Conservation (phyloP, 2,113 vertebrate genomes). For the Centropristis striata region DNA sequence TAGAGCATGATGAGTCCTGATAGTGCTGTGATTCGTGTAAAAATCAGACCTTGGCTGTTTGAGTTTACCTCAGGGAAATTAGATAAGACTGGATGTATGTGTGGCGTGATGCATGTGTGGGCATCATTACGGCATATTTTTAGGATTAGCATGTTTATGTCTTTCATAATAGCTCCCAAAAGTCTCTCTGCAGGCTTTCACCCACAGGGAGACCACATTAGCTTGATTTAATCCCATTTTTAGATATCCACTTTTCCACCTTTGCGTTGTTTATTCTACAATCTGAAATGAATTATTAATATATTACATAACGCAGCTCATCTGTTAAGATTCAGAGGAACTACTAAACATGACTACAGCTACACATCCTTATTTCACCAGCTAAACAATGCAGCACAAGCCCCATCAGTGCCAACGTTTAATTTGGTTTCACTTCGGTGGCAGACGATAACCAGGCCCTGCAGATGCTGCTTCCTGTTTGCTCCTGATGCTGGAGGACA, state of each 20-base stretch:
- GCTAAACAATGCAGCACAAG: slow-evolving; percentile 19
- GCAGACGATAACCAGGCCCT: slow-evolving; percentile 33
- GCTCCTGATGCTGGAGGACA: slow-evolving; percentile 55
- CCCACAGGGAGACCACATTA: slow-evolving; percentile 15
- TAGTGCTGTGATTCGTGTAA: slow-evolving; percentile 5
- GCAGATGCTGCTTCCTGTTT: slow-evolving; percentile 54
- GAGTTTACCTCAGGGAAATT: slow-evolving; percentile 42
- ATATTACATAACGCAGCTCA: slow-evolving; percentile 39
- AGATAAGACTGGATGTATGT: slow-evolving; percentile 10
- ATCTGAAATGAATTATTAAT: slow-evolving; percentile 40
- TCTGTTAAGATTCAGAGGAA: neutral
- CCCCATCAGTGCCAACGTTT: neutral
- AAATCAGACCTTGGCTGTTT: slow-evolving; percentile 10
- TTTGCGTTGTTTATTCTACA: neutral
- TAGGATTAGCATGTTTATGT: slow-evolving; percentile 6
- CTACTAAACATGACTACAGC: neutral
- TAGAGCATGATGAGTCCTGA: neutral
- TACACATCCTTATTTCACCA: neutral
- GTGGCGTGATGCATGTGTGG: neutral
- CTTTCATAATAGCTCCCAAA: neutral
- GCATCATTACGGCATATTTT: slow-evolving; percentile 22
- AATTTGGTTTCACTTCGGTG: slow-evolving; percentile 31
- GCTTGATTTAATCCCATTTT: slow-evolving; percentile 14
- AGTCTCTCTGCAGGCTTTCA: neutral
- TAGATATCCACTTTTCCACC: neutral